phyloP scores from a whole-genome alignment of 2,113 vertebrate species.

The Gyps fulvus region DNA sequence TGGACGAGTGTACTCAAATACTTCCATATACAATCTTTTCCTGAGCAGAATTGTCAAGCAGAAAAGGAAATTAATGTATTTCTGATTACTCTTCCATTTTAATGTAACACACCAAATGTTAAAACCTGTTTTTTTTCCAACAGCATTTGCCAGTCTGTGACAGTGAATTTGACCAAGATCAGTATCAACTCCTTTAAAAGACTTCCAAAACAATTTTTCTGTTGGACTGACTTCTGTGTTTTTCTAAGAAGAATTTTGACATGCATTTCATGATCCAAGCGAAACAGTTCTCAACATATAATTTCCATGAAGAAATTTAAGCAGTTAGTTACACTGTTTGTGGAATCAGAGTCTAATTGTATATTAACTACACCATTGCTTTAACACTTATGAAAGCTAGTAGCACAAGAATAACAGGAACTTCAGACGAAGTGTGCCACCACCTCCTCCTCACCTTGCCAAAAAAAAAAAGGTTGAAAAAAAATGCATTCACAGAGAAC shows the following conservation, averaged over 20 bases:
- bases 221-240: neutral
- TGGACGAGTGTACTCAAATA: slow-evolving; percentile 98
- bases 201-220: neutral
- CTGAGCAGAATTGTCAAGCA: slow-evolving; percentile 61
- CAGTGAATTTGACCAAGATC: neutral
- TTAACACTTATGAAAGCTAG: neutral
- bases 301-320: neutral
- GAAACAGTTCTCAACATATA: neutral
- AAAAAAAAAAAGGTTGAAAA: neutral
- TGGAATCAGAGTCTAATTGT: neutral
- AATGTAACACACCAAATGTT: neutral
- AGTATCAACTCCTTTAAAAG: neutral
- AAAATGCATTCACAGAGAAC: neutral
- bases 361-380: neutral
- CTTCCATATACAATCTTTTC: slow-evolving; percentile 99
- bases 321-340: neutral
- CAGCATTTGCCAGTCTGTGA: neutral
- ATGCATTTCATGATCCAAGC: neutral
- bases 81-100: neutral
- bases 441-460: neutral
- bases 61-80: neutral
- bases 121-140: neutral
- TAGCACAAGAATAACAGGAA: neutral
- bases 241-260: neutral
- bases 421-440: neutral